phyloP scores from a whole-genome alignment of 2,888 invertebrate genomes.

The Xylota segnis region DNA sequence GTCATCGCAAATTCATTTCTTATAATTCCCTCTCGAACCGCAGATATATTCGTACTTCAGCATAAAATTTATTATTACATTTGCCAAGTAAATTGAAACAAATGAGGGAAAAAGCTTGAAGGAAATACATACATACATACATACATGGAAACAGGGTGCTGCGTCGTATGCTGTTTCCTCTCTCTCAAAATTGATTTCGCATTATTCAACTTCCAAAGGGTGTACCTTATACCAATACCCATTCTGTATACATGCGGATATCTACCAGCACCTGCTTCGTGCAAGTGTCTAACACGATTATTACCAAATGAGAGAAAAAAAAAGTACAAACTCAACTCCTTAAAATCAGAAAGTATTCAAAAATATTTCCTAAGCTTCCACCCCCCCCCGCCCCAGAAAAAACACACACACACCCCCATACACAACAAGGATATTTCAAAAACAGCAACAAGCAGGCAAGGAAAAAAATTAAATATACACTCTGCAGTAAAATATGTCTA shows the following conservation, averaged over 20 bases:
- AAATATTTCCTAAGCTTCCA: conserved; percentile 4
- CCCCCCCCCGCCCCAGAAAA: background rate
- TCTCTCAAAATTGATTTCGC: conserved; percentile 41
- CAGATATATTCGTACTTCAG: conserved; percentile 22
- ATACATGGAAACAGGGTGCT: conserved; percentile 17
- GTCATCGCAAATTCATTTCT: conserved; percentile 44
- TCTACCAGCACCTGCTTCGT: conserved; percentile 18
- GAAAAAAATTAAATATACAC: background rate
- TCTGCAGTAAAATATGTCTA: conserved; percentile 25
- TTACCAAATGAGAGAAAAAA: conserved; percentile 24
- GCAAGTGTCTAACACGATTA: conserved; percentile 42
- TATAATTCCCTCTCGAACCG: conserved; percentile 39
- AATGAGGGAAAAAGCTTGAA: conserved; percentile 37
- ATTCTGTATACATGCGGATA: background rate
- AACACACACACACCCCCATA: too few species aligned
- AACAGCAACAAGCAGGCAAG: background rate
- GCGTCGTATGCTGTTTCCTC: background rate
- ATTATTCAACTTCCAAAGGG: conserved; percentile 14
- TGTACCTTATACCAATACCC: background rate
- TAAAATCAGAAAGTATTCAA: conserved; percentile 34
- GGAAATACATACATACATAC: conserved; percentile 8
- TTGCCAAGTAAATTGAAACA: conserved; percentile 46
- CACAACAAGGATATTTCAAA: background rate
- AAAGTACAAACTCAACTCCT: conserved; percentile 15
- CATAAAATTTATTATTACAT: conserved; percentile 53